phyloP scores from a whole-genome alignment of 2,888 invertebrate species.

The Oegoconia quadripuncta region DNA sequence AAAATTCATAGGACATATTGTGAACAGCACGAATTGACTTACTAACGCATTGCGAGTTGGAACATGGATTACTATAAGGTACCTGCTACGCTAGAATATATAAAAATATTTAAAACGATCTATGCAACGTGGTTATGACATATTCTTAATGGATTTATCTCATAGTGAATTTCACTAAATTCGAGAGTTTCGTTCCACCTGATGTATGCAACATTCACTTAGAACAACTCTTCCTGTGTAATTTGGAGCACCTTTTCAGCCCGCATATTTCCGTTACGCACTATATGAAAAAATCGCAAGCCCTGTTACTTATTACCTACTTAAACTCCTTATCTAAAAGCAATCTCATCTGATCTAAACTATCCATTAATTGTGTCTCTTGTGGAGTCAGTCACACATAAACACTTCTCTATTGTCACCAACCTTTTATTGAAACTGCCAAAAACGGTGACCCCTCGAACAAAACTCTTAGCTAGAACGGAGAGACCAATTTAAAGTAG shows the following conservation, averaged over 20 bases:
- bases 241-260: neutral
- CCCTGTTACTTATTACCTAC: conserved; percentile 20
- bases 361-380: conserved; percentile 28
- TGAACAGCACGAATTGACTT: too few relatives aligned
- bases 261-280: conserved; percentile 20
- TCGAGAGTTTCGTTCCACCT: too few relatives aligned
- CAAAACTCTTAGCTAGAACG: conserved; percentile 18
- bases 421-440: conserved; percentile 19
- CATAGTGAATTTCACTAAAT: too few relatives aligned
- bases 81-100: too few relatives aligned
- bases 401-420: conserved; percentile 40
- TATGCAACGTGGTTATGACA: too few relatives aligned
- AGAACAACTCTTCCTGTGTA: neutral
- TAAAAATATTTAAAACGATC: too few relatives aligned
- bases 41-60: too few relatives aligned
- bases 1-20: too few relatives aligned
- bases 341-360: conserved; percentile 30
- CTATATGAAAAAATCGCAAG: conserved; percentile 9
- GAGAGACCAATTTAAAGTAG: conserved; percentile 29
- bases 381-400: conserved; percentile 50
- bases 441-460: conserved; percentile 28
- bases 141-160: too few relatives aligned
- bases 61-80: too few relatives aligned
- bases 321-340: conserved; percentile 26
- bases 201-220: too few relatives aligned